Conservation (phyloP, 2,113 vertebrate species). For the Calyptomena viridis region DNA sequence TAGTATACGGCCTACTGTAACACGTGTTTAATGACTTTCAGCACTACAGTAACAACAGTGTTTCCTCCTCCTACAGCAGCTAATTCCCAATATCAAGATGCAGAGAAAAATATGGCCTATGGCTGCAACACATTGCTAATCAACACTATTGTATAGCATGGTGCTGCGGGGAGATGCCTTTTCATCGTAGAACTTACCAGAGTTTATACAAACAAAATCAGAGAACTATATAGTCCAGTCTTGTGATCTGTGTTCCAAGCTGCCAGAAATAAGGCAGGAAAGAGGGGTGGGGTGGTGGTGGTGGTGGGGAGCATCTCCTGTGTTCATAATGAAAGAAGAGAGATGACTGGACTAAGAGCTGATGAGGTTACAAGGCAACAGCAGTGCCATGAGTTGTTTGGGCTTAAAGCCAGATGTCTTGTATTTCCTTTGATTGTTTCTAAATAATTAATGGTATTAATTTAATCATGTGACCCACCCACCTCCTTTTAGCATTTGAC, state of each 20-base stretch:
- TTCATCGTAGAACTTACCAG: not conserved
- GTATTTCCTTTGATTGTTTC: constrained; percentile 69
- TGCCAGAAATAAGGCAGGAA: constrained; percentile 42
- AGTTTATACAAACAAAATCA: constrained; percentile 11
- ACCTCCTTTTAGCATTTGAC: constrained; percentile 45
- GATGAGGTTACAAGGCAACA: constrained; percentile 65
- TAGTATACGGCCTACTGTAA: not conserved
- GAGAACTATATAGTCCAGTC: not conserved
- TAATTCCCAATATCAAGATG: not conserved
- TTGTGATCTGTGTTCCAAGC: constrained; percentile 15
- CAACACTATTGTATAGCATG: not conserved
- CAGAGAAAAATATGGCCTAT: not conserved
- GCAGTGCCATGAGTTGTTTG: constrained; percentile 56
- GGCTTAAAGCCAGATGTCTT: constrained; percentile 61
- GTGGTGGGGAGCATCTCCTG: not conserved
- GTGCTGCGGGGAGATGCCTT: not conserved
- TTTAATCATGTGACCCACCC: constrained; percentile 50
- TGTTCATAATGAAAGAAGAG: constrained; percentile 32
- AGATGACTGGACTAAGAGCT: constrained; percentile 55
- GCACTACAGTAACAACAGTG: not conserved
- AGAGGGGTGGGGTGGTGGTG: not conserved
- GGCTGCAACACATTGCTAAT: not conserved
- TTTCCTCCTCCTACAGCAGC: not conserved
- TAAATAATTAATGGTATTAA: constrained; percentile 72
- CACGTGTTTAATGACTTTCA: not conserved